Conservation (phyloP, 1,140 invertebrate genomes). For the Drosophila busckii region DNA sequence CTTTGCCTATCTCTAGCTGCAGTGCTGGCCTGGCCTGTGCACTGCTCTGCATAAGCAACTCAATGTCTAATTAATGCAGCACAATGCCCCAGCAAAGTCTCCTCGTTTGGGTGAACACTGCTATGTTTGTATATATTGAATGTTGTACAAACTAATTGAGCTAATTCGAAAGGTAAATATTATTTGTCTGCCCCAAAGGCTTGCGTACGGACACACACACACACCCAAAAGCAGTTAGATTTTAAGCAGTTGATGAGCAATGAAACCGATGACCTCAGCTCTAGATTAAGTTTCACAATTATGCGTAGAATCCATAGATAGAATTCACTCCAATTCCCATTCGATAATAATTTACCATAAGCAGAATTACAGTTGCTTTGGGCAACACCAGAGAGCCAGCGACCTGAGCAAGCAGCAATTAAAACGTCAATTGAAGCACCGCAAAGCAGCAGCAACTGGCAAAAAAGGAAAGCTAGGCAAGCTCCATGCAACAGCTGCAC, state of each 20-base stretch:
- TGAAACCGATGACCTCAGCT: conserved; percentile 41
- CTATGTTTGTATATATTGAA: conserved; percentile 2
- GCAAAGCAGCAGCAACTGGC: conserved; percentile 9
- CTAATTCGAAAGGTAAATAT: conserved; percentile 31
- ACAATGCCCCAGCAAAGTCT: neutral
- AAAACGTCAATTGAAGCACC: conserved; percentile 69
- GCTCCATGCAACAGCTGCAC: conserved; percentile 5
- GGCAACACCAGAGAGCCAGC: neutral
- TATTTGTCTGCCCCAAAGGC: conserved; percentile 11
- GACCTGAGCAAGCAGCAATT: conserved; percentile 51
- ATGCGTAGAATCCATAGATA: no score
- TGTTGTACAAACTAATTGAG: conserved; percentile 24
- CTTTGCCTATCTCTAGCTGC: no score
- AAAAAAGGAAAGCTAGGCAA: conserved; percentile 36
- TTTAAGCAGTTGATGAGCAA: conserved; percentile 3
- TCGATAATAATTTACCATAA: neutral
- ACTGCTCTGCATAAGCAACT: conserved; percentile 16
- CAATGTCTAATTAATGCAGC: conserved; percentile 27
- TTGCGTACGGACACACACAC: no score
- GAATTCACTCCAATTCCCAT: no score
- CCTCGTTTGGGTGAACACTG: conserved; percentile 2
- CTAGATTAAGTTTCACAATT: conserved; percentile 13
- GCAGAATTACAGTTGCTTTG: neutral
- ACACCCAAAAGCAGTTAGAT: neutral
- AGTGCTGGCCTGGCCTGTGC: no score